These are phyloP conservation scores for Blennius ocellaris DNA, from an alignment of 2,113 vertebrate species.

Conservation along the genomic window DNA sequence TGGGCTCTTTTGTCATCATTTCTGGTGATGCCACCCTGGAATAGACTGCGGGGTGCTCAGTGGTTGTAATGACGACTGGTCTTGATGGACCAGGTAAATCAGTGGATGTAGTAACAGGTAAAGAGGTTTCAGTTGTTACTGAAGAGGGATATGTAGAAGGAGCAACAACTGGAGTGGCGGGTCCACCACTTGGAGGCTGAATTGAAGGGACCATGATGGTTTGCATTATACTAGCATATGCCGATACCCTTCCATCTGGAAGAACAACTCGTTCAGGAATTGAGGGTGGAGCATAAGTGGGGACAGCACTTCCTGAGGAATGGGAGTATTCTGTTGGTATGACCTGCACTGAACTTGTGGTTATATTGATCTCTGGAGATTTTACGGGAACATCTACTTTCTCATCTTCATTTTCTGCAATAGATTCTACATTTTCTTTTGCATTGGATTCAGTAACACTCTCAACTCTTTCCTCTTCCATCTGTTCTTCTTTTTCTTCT, in stretches of 20 bases:
- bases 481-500: slow-evolving; percentile 57
- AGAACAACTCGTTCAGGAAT: slow-evolving; percentile 74
- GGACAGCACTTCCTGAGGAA: slow-evolving; percentile 45
- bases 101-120: slow-evolving; percentile 20
- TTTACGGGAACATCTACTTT: slow-evolving; percentile 39
- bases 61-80: slow-evolving; percentile 53
- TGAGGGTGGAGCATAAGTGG: slow-evolving; percentile 63
- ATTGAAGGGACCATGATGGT: slow-evolving; percentile 84
- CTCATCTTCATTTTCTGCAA: slow-evolving; percentile 42
- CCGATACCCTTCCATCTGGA: slow-evolving; percentile 83
- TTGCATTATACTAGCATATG: slow-evolving; percentile 94
- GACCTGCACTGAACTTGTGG: slow-evolving; percentile 67
- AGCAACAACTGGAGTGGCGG: slow-evolving; percentile 47
- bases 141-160: slow-evolving; percentile 15
- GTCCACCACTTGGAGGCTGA: slow-evolving; percentile 51
- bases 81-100: slow-evolving; percentile 48
- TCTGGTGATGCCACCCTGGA: slow-evolving; percentile 84
- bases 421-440: slow-evolving; percentile 43
- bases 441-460: slow-evolving; percentile 41
- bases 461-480: slow-evolving; percentile 50
- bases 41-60: slow-evolving; percentile 85
- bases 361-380: slow-evolving; percentile 71
- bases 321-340: slow-evolving; percentile 60
- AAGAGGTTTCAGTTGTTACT: slow-evolving; percentile 24
- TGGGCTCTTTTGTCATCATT: slow-evolving; percentile 78